Percentiles rank a stretch among this genome's conserved stretches.
phyloP scores from a whole-genome alignment of 2,797 vertebrate species.

The Malurus leucopterus region DNA sequence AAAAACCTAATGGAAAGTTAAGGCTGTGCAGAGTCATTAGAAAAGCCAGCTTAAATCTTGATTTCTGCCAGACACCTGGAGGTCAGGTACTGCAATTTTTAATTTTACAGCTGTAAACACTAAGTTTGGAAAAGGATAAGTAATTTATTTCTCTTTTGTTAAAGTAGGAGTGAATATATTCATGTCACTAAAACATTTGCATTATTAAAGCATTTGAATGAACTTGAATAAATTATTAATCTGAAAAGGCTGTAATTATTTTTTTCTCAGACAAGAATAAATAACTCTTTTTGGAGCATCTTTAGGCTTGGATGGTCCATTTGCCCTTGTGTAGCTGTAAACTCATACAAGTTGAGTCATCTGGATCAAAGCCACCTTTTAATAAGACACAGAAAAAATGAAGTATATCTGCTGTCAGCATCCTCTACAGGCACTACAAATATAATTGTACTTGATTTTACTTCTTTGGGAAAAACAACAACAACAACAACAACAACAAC shows the following conservation, averaged over 20 bases:
- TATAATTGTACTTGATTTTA: background rate
- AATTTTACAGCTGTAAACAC: background rate
- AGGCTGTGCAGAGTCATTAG: background rate
- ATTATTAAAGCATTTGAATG: constrained; percentile 14
- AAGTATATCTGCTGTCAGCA: background rate
- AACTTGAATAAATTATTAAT: background rate
- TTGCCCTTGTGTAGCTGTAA: background rate
- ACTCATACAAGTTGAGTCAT: background rate
- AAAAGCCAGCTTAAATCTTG: background rate
- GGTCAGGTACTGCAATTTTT: background rate
- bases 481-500: no score
- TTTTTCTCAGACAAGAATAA: constrained; percentile 5
- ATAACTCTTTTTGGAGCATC: background rate
- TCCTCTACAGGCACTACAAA: background rate
- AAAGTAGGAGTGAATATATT: background rate
- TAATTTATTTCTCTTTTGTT: background rate
- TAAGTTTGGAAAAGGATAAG: background rate
- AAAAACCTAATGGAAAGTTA: background rate
- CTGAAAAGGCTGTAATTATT: constrained; percentile 10
- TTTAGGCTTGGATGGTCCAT: background rate
- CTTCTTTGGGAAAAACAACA: background rate
- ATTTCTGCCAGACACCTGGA: background rate
- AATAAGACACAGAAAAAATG: background rate
- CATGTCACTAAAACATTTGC: background rate
- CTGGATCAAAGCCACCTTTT: background rate